phyloP scores from a whole-genome alignment of 2,113 vertebrate genomes.

The Mola mola region DNA sequence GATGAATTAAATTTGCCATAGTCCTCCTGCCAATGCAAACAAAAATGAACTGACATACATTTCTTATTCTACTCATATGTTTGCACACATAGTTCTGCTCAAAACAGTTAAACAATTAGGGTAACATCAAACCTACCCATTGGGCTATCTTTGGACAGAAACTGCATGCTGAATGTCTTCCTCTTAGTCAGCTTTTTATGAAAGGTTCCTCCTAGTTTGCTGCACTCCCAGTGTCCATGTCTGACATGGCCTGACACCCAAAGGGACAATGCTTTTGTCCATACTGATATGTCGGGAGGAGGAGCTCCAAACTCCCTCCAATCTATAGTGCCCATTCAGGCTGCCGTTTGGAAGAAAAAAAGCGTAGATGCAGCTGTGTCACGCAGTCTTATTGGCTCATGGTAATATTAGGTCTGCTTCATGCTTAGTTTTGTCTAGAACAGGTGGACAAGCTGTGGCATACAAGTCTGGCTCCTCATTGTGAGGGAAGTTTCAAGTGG shows the following conservation, averaged over 20 bases:
- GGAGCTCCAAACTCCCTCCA: constrained; percentile 57
- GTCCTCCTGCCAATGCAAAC: background rate
- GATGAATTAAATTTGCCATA: background rate
- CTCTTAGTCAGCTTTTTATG: constrained; percentile 16
- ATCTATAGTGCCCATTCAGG: constrained; percentile 23
- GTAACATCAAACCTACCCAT: constrained; percentile 62
- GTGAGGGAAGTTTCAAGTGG: background rate
- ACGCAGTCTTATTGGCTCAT: background rate
- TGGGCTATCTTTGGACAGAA: constrained; percentile 26
- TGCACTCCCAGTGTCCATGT: constrained; percentile 20
- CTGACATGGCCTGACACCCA: constrained; percentile 31
- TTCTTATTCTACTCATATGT: background rate
- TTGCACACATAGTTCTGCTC: background rate
- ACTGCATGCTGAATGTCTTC: constrained; percentile 56
- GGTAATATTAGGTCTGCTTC: constrained; percentile 36
- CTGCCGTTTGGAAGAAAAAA: constrained; percentile 10
- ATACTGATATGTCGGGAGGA: constrained; percentile 55
- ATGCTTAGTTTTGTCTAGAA: constrained; percentile 29
- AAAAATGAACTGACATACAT: background rate
- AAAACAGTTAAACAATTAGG: background rate
- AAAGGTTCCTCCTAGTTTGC: constrained; percentile 35
- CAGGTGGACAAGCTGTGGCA: background rate
- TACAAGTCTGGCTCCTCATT: background rate
- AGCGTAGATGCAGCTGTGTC: constrained; percentile 6
- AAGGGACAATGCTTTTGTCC: constrained; percentile 48